Percentiles rank a stretch among this genome's conserved stretches.
These are phyloP conservation scores for Drosophila dives DNA, from an alignment of 2,888 invertebrate genomes.

Conservation along the genomic window DNA sequence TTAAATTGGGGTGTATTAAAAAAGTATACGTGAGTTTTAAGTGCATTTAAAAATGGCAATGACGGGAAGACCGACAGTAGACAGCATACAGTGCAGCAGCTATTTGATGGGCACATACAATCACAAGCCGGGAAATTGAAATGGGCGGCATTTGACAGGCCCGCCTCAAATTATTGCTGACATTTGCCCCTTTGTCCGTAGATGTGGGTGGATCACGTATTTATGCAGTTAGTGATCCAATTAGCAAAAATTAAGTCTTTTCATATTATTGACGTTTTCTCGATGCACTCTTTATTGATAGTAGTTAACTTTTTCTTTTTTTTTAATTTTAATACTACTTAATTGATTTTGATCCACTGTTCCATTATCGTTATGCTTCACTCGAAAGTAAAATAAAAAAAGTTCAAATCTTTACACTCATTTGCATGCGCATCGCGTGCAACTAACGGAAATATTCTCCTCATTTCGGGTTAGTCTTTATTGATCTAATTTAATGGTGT, in stretches of 20 bases:
- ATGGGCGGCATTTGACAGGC: slow-evolving; percentile 50
- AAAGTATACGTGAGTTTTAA: slow-evolving; percentile 45
- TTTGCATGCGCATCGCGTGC: slow-evolving; percentile 38
- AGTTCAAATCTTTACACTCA: slow-evolving; percentile 26
- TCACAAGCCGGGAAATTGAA: slow-evolving; percentile 19
- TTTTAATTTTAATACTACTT: neutral
- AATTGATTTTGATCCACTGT: neutral
- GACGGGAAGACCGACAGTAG: slow-evolving; percentile 43
- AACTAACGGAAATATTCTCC: slow-evolving; percentile 40
- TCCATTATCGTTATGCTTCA: neutral
- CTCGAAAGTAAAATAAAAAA: neutral
- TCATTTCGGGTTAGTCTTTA: slow-evolving; percentile 3
- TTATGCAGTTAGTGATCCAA: slow-evolving; percentile 14
- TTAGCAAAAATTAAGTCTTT: slow-evolving; percentile 8
- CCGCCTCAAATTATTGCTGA: slow-evolving; percentile 33
- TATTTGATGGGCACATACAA: slow-evolving; percentile 38
- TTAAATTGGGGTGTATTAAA: slow-evolving; percentile 45
- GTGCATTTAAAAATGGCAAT: slow-evolving; percentile 45
- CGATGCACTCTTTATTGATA: neutral
- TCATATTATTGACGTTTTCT: slow-evolving; percentile 4
- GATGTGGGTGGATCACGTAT: slow-evolving; percentile 1
- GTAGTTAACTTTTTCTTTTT: neutral
- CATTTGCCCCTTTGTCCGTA: neutral
- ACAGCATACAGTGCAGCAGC: slow-evolving; percentile 17
- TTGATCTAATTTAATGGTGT: slow-evolving; percentile 35